phyloP scores from a whole-genome alignment of 2,888 invertebrate genomes.

The Epinotia brunnichana region DNA sequence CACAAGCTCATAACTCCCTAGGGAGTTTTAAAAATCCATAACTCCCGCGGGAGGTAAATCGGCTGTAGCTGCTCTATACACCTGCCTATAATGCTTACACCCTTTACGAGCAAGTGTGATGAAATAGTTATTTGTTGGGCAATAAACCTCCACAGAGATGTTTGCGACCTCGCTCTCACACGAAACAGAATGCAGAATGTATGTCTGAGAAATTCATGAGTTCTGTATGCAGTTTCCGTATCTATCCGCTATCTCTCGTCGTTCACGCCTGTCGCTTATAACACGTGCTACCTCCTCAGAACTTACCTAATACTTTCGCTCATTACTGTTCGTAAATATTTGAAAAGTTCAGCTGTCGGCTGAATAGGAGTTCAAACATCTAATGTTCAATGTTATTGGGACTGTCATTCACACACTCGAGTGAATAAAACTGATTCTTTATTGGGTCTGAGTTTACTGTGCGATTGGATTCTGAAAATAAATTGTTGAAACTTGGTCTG shows the following conservation, averaged over 20 bases:
- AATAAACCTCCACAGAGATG: no score
- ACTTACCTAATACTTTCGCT: conserved; percentile 10
- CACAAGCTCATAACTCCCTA: no score
- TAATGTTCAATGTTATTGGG: neutral
- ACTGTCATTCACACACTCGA: neutral
- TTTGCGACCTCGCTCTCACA: no score
- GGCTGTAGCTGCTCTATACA: no score
- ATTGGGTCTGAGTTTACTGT: neutral
- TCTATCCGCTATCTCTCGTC: neutral
- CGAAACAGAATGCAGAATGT: no score
- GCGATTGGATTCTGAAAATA: neutral
- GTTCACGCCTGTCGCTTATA: neutral
- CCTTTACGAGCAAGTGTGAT: no score
- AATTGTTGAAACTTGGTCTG: neutral
- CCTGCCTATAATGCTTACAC: no score
- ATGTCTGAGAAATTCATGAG: no score
- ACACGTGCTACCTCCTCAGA: neutral
- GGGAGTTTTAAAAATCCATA: no score
- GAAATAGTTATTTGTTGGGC: no score
- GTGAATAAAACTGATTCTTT: neutral
- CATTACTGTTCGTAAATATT: conserved; percentile 23
- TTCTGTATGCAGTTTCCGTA: neutral
- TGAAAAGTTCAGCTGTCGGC: conserved; percentile 14
- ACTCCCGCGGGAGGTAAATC: no score
- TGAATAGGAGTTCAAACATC: conserved; percentile 9